phyloP scores from a whole-genome alignment of 2,888 invertebrate species.

The Hofmannophila pseudospretella region DNA sequence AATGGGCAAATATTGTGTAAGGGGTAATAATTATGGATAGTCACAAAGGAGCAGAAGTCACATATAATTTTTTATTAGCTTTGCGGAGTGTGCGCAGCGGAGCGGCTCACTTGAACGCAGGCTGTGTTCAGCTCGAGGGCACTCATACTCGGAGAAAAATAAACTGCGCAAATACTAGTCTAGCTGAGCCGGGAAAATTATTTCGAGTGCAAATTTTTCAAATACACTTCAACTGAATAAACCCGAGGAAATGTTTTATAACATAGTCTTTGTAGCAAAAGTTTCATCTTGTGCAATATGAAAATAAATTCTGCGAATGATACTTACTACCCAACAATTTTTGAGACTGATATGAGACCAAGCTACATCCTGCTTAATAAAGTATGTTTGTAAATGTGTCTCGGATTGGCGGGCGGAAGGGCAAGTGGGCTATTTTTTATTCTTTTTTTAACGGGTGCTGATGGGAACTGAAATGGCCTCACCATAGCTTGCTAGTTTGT shows the following conservation, averaged over 20 bases:
- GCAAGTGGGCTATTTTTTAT: too few relatives aligned
- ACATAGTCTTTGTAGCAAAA: too few relatives aligned
- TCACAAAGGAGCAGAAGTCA: slow-evolving; percentile 27
- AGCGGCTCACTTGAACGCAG: slow-evolving; percentile 54
- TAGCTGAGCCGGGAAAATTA: slow-evolving; percentile 47
- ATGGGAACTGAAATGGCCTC: too few relatives aligned
- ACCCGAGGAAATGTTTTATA: background rate
- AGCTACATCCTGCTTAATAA: too few relatives aligned
- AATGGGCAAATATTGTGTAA: background rate
- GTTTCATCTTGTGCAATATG: too few relatives aligned
- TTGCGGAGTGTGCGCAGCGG: slow-evolving; percentile 42
- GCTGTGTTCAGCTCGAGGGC: slow-evolving; percentile 59
- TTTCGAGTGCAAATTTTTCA: slow-evolving; percentile 44
- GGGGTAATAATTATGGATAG: background rate
- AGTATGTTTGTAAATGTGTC: too few relatives aligned
- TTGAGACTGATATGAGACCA: too few relatives aligned
- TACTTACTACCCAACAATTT: too few relatives aligned
- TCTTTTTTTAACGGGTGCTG: too few relatives aligned
- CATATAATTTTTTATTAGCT: slow-evolving; percentile 57
- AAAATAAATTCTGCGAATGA: too few relatives aligned
- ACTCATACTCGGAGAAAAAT: slow-evolving; percentile 57
- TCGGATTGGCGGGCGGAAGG: too few relatives aligned
- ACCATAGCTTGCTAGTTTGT: too few relatives aligned
- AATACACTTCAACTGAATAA: slow-evolving; percentile 29
- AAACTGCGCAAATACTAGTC: slow-evolving; percentile 64